These are phyloP conservation scores for Lochmaea crataegi DNA, from an alignment of 2,888 invertebrate genomes.

Conservation along the genomic window DNA sequence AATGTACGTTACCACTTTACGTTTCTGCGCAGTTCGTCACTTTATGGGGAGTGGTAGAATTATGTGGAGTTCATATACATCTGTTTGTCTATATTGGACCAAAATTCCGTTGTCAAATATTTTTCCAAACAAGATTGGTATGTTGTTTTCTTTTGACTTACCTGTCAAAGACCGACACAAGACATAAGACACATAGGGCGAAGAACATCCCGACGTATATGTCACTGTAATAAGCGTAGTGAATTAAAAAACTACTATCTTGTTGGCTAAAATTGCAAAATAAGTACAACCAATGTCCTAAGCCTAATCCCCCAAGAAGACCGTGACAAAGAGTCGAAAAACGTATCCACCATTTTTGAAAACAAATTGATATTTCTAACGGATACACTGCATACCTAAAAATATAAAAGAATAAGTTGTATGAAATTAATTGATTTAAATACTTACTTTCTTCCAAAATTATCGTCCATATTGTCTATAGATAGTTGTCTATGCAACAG, in stretches of 20 bases:
- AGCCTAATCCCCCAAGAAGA: conserved; percentile 70
- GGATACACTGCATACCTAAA: conserved; percentile 58
- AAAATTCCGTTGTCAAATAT: too few relatives aligned
- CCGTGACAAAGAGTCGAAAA: conserved; percentile 71
- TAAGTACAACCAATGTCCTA: conserved; percentile 71
- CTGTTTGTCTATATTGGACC: too few relatives aligned
- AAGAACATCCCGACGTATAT: conserved; percentile 67
- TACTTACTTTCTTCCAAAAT: conserved; percentile 51
- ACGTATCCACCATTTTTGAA: conserved; percentile 69
- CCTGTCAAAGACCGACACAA: conserved; percentile 73
- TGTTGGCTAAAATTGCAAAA: conserved; percentile 66
- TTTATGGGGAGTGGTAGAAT: too few relatives aligned
- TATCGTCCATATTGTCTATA: conserved; percentile 52
- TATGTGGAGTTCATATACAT: too few relatives aligned
- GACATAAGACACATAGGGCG: conserved; percentile 70
- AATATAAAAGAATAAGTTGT: not conserved
- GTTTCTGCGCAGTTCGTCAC: too few relatives aligned
- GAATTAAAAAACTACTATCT: conserved; percentile 57
- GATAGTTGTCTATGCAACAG: conserved; percentile 23
- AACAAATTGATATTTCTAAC: conserved; percentile 68
- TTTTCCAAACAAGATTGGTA: too few relatives aligned
- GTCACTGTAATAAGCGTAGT: conserved; percentile 62
- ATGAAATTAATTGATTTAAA: not conserved
- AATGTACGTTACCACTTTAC: too few relatives aligned
- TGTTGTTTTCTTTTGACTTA: conserved; percentile 55